A percentile compares a stretch with the other conserved stretches of the same genome.
Evolutionary conservation across 2,797 vertebrate genomes (phyloP).

Genomic region (Acrossocheilus fasciatus): DNA sequence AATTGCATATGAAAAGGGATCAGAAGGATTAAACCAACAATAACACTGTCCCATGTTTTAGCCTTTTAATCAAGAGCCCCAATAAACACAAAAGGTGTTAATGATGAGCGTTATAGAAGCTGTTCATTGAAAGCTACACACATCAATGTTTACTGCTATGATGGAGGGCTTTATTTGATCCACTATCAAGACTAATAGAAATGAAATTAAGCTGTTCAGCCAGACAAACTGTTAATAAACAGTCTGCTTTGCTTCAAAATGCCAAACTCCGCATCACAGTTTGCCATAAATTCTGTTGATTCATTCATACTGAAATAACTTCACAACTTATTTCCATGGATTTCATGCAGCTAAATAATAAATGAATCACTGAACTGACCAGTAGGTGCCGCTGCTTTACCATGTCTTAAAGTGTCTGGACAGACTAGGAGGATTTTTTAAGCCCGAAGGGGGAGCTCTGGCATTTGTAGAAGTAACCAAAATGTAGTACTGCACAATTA

Average conservation of each 20-base stretch:
- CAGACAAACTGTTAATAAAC: conserved; percentile 35
- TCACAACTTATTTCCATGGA: background rate
- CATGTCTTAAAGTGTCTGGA: background rate
- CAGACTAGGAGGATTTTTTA: background rate
- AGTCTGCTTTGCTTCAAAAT: background rate
- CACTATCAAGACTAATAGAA: conserved; percentile 43
- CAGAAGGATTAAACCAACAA: conserved; percentile 65
- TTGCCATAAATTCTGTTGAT: background rate
- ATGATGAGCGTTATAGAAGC: conserved; percentile 65
- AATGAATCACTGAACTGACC: background rate
- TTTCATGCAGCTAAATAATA: no score
- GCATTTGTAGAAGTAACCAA: background rate
- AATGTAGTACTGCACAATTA: background rate
- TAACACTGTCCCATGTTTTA: conserved; percentile 45
- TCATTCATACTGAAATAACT: background rate
- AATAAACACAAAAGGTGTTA: conserved; percentile 69
- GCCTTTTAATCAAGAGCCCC: conserved; percentile 64
- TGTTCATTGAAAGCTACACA: conserved; percentile 42
- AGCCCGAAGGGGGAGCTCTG: background rate
- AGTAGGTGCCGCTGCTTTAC: conserved; percentile 17
- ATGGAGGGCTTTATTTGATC: conserved; percentile 44
- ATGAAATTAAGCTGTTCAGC: conserved; percentile 37
- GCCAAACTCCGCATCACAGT: no score
- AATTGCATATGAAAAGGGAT: conserved; percentile 58
- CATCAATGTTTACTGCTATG: conserved; percentile 21